Evolutionary conservation across 2,113 vertebrate genomes (phyloP).

Genomic region (Pseudorhombus dupliciocellatus): DNA sequence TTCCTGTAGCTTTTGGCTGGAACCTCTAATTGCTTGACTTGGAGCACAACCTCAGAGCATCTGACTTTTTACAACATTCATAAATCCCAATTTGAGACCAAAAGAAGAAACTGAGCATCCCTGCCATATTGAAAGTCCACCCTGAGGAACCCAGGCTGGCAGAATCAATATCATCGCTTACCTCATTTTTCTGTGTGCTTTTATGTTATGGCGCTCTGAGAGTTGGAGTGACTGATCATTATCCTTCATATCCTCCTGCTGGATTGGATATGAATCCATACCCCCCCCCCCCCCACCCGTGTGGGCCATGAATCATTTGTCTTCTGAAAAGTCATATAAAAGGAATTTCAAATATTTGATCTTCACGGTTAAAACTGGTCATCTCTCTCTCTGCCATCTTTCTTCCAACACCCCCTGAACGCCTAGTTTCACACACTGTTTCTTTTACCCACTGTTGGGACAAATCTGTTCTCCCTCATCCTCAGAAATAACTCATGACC

Average conservation of each 20-base stretch:
- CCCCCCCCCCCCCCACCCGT: background rate
- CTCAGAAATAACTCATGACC: slow-evolving; percentile 36
- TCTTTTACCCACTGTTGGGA: background rate
- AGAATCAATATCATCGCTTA: slow-evolving; percentile 34
- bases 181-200: slow-evolving; percentile 14
- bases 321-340: background rate
- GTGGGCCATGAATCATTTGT: background rate
- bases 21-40: background rate
- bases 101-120: slow-evolving; percentile 14
- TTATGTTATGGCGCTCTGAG: slow-evolving; percentile 6
- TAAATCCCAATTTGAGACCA: slow-evolving; percentile 1
- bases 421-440: slow-evolving; percentile 6
- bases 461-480: slow-evolving; percentile 16
- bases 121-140: slow-evolving; percentile 11
- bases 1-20: too few relatives aligned
- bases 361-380: background rate
- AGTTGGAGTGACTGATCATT: background rate
- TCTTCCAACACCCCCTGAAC: slow-evolving; percentile 1
- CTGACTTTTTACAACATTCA: background rate
- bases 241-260: slow-evolving; percentile 16
- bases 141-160: background rate
- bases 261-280: background rate
- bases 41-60: background rate
- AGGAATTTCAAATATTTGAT: background rate
- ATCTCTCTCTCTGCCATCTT: slow-evolving; percentile 27